phyloP scores from a whole-genome alignment of 1,140 invertebrate genomes.

The silkworm (Bombyx mori) region ASM3026992v2 NC_085111.1:18840001-18840500 shows the following conservation, averaged over 20 bases:
- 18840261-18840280: slow-evolving; percentile 86
- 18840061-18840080: slow-evolving; percentile 24
- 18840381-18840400: slow-evolving; percentile 80
- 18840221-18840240: slow-evolving; percentile 23
- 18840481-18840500: slow-evolving; percentile 60
- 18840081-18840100: too few species aligned
- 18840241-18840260: slow-evolving; percentile 41
- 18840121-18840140: slow-evolving; percentile 11
- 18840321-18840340: slow-evolving; percentile 78
- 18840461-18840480: slow-evolving; percentile 78
- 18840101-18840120: too few species aligned
- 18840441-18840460: slow-evolving; percentile 84
- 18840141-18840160: slow-evolving; percentile 27
- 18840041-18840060: slow-evolving; percentile 21
- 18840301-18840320: slow-evolving; percentile 85
- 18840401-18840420: slow-evolving; percentile 79
- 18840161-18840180: slow-evolving; percentile 31
- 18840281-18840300: slow-evolving; percentile 87
- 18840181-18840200: slow-evolving; percentile 37
- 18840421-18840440: slow-evolving; percentile 76
- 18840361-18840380: slow-evolving; percentile 81
- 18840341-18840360: slow-evolving; percentile 83
- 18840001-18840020: slow-evolving; percentile 30
- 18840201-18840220: slow-evolving; percentile 37
- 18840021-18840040: slow-evolving; percentile 26